phyloP scores from a whole-genome alignment of 2,797 vertebrate species.

The Typhlichthys eigenmanni region DNA sequence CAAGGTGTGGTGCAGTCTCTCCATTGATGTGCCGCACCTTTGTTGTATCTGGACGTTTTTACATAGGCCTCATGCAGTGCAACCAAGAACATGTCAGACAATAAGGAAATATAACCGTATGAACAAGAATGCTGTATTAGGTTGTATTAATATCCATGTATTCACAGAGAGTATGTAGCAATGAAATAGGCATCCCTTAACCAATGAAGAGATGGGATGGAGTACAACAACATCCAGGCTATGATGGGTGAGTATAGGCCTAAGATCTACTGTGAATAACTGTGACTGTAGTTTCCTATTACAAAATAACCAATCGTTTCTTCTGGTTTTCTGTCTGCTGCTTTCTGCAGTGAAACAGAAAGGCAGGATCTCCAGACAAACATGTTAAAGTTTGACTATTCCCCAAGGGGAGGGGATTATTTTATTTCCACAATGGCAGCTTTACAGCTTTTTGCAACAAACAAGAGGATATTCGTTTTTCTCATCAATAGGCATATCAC shows the following conservation, averaged over 20 bases:
- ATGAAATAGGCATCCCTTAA: too few relatives aligned
- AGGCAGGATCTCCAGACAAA: neutral
- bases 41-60: constrained; percentile 43
- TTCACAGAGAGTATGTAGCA: too few relatives aligned
- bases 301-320: too few relatives aligned
- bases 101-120: neutral
- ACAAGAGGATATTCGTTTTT: too few relatives aligned
- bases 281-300: too few relatives aligned
- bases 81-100: constrained; percentile 37
- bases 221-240: too few relatives aligned
- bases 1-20: constrained; percentile 44
- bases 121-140: too few relatives aligned
- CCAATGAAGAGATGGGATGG: too few relatives aligned
- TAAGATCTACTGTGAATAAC: too few relatives aligned
- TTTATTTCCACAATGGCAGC: constrained; percentile 1
- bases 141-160: neutral
- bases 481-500: too few relatives aligned
- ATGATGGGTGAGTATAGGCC: too few relatives aligned
- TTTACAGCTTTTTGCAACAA: too few relatives aligned
- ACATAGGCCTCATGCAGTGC: constrained; percentile 42
- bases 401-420: neutral
- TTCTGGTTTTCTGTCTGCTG: neutral
- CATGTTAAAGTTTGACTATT: neutral
- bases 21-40: constrained; percentile 41
- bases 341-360: constrained; percentile 14